Evolutionary conservation across 1,140 invertebrate species (phyloP), one percentile per base, ranked within the genome.

Genomic region (Maconellicoccus hirsutus): DNA sequence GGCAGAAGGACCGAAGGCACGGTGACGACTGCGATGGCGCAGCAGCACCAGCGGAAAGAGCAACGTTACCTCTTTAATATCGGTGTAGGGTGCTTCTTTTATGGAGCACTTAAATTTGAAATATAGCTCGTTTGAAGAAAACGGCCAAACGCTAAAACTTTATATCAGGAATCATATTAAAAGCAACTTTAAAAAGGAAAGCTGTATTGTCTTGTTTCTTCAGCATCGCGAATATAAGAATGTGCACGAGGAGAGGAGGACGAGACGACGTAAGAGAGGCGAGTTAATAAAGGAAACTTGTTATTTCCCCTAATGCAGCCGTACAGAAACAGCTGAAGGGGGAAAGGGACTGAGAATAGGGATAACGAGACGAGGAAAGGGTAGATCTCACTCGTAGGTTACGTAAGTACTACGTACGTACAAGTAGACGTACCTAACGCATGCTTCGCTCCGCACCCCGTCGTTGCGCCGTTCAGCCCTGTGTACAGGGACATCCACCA

Each of bases 41-140:
- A 12, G 12, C 29, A 12, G 29, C 29, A 12, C 4, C 4, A 33
- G 12, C 12, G 29, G 29, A 33, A 33, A 33, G 12, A 52, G 12
- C 16, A 52, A 14, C 6, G n/a, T 52, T 52, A 52, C 42, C 42
- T 52, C 42, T 52, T 52, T 52, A 52, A 52, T 52, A 52, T 52
- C 42, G 42, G 42, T 19, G 42, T 52, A 52, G 42, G 42, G 42
- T 52, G 42, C 42, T 52, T 52, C 42, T 52, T 52, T 52, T 52
- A 52, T 52, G 42, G n/a, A 8, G 42, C 42, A 52, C 42, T 52
- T 52, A 52, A 52, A 52, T 52, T 52, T 52, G 42, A 52, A 52
- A 52, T 52, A 52, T 52, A 52, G 42, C 42, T 52, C 42, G 42
- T 52, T 52, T 52, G 42, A 52, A 52, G 42, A 52, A 52, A 52